A percentile compares a stretch with the other conserved stretches of the same genome.
phyloP scores from a whole-genome alignment of 2,113 vertebrate genomes.

The Cololabis saira region DNA sequence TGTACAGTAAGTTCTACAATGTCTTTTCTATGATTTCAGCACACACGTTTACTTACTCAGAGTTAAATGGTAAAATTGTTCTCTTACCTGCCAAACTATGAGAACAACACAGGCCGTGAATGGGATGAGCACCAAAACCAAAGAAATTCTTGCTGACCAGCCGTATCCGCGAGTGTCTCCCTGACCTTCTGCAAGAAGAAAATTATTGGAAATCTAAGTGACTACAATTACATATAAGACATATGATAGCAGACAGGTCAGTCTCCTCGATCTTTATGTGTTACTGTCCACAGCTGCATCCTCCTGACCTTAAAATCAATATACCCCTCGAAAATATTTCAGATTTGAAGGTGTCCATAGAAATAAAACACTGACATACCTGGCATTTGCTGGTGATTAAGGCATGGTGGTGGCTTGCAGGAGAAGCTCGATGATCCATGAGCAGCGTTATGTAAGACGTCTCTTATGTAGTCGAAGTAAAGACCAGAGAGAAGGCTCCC shows the following conservation, averaged over 20 bases:
- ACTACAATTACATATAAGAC: conserved; percentile 29
- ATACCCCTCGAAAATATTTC: conserved; percentile 1
- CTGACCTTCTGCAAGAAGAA: conserved; percentile 51
- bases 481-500: conserved; percentile 54
- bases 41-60: not conserved
- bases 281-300: conserved; percentile 11
- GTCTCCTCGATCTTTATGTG: conserved; percentile 6
- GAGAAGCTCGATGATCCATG: conserved; percentile 59
- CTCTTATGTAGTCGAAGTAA: conserved; percentile 74
- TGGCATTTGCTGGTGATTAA: conserved; percentile 43
- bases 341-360: not conserved
- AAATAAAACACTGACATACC: conserved; percentile 33
- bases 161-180: conserved; percentile 37
- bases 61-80: not conserved
- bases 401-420: conserved; percentile 69
- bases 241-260: conserved; percentile 10
- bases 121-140: conserved; percentile 67
- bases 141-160: conserved; percentile 55
- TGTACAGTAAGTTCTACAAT: too few relatives aligned
- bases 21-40: too few relatives aligned
- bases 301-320: conserved; percentile 33
- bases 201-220: conserved; percentile 24
- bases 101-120: conserved; percentile 58
- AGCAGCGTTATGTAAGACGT: conserved; percentile 58
- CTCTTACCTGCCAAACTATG: conserved; percentile 68